Conservation (phyloP, 2,888 invertebrate genomes). For the Hypomecis punctinalis region DNA sequence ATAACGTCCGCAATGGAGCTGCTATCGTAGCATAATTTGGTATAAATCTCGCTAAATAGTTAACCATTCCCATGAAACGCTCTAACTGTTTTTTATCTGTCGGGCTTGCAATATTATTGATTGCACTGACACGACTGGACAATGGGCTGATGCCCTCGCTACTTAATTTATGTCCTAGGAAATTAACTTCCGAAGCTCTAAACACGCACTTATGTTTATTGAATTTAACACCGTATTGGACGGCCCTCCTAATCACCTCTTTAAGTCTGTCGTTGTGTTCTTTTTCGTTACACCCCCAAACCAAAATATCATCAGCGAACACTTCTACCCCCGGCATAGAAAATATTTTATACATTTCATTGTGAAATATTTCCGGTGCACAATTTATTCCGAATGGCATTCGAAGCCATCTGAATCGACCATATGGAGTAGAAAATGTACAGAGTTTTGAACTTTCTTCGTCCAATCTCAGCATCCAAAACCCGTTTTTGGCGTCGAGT, state of each 20-base stretch:
- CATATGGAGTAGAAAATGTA: slow-evolving; percentile 17
- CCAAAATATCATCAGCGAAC: not conserved
- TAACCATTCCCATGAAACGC: slow-evolving; percentile 4
- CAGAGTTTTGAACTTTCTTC: slow-evolving; percentile 16
- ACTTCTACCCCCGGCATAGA: slow-evolving; percentile 5
- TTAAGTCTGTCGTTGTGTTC: not conserved
- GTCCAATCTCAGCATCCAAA: slow-evolving; percentile 21
- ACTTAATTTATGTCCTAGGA: not conserved
- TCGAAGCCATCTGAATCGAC: slow-evolving; percentile 12
- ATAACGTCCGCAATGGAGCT: not conserved
- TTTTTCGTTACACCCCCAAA: not conserved
- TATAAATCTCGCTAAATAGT: slow-evolving; percentile 4
- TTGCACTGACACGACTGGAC: slow-evolving; percentile 3
- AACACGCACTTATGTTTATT: slow-evolving; percentile 2
- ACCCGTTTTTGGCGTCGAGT: not conserved
- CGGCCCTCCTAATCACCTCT: not conserved
- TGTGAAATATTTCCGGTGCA: slow-evolving; percentile 20
- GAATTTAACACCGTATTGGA: not conserved
- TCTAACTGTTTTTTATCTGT: not conserved
- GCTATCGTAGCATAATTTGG: not conserved
- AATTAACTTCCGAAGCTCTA: not conserved
- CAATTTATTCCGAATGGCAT: slow-evolving; percentile 16
- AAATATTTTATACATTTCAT: slow-evolving; percentile 21
- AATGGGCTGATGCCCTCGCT: not conserved
- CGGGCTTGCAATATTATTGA: slow-evolving; percentile 2